Conservation (phyloP, 1,140 invertebrate genomes). For the Trichomalopsis sarcophagae region DNA sequence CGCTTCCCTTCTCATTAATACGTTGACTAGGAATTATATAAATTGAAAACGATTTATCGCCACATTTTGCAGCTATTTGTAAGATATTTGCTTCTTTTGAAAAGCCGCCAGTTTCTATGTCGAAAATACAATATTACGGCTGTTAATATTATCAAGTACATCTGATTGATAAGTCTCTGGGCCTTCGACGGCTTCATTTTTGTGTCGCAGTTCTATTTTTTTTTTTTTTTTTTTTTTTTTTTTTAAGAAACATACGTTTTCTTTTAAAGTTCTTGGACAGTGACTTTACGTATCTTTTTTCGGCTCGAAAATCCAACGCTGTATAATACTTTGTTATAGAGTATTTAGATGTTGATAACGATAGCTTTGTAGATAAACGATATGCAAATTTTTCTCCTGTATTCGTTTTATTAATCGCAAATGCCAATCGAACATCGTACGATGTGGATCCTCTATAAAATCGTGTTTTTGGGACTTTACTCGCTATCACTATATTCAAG, state of each 20-base stretch:
- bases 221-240: too few relatives aligned
- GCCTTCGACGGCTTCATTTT: slow-evolving; percentile 9
- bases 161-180: slow-evolving; percentile 10
- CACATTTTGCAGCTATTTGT: slow-evolving; percentile 16
- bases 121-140: slow-evolving; percentile 8
- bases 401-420: slow-evolving; percentile 19
- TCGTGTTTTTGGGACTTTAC: slow-evolving; percentile 22
- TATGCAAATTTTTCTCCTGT: background rate
- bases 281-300: slow-evolving; percentile 15
- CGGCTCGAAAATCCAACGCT: background rate
- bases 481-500: slow-evolving; percentile 22
- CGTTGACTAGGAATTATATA: background rate
- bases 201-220: background rate
- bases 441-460: background rate
- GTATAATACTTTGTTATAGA: slow-evolving; percentile 9
- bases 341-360: slow-evolving; percentile 11
- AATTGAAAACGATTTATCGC: slow-evolving; percentile 18
- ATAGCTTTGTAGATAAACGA: background rate
- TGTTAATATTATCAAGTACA: background rate
- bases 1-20: background rate
- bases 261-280: background rate
- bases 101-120: slow-evolving; percentile 26
- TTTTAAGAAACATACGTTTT: background rate
- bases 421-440: background rate
- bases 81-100: slow-evolving; percentile 9